Evolutionary conservation across 2,113 vertebrate genomes (phyloP).

Genomic region (Nannospalax galili): DNA sequence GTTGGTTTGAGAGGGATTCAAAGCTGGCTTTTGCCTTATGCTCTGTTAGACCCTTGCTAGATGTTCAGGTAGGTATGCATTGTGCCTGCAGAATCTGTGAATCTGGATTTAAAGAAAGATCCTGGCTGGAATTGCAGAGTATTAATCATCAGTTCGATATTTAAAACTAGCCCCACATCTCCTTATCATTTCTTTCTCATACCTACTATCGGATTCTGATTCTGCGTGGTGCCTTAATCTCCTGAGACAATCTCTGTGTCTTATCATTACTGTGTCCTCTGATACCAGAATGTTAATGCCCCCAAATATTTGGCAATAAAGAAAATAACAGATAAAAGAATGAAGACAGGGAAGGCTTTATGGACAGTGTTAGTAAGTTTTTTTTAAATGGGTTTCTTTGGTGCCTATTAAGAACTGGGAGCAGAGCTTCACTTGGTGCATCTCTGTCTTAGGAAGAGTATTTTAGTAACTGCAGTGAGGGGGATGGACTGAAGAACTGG

Average conservation of each 20-base stretch:
- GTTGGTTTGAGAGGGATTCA: neutral
- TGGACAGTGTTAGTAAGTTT: neutral
- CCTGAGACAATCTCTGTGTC: neutral
- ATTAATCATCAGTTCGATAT: neutral
- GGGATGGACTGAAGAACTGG: neutral
- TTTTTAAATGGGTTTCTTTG: neutral
- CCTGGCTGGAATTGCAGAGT: neutral
- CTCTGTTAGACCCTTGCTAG: neutral
- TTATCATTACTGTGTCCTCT: neutral
- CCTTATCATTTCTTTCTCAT: neutral
- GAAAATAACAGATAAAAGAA: neutral
- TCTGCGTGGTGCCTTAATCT: neutral
- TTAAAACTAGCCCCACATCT: neutral
- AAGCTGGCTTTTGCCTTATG: neutral
- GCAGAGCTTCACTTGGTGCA: neutral
- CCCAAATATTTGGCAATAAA: neutral
- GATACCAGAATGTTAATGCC: neutral
- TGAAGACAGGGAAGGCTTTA: neutral
- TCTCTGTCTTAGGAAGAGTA: neutral
- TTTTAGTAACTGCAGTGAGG: neutral
- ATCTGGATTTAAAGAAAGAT: neutral
- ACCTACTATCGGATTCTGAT: neutral
- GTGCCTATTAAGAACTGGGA: neutral
- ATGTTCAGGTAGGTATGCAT: neutral
- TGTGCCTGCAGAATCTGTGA: neutral